A percentile compares a stretch with the other conserved stretches of the same genome.
phyloP scores from a whole-genome alignment of 2,888 invertebrate species.

The Sinohyriopsis cumingii region DNA sequence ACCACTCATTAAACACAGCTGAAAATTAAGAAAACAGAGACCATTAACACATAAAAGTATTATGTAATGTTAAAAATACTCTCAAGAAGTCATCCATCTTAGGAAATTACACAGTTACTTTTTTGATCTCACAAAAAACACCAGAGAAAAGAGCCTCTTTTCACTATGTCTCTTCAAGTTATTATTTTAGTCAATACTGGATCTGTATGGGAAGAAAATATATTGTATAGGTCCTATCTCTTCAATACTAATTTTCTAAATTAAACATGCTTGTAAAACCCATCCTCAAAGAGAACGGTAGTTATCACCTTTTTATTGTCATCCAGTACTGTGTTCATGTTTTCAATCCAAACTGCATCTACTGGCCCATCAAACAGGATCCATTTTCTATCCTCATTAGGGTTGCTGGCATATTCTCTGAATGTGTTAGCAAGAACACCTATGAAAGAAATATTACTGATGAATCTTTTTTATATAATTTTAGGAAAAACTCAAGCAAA shows the following conservation, averaged over 20 bases:
- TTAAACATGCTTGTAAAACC: too few species aligned
- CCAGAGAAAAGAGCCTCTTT: too few species aligned
- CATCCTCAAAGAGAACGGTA: background rate
- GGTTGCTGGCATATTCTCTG: constrained; percentile 71
- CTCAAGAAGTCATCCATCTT: too few species aligned
- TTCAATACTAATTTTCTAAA: too few species aligned
- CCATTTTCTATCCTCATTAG: constrained; percentile 88
- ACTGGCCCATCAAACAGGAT: constrained; percentile 96
- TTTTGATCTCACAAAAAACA: background rate
- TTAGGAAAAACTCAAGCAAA: too few species aligned
- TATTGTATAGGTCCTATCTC: too few species aligned
- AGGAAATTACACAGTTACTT: background rate
- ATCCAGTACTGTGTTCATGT: constrained; percentile 96
- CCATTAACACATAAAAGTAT: constrained; percentile 5
- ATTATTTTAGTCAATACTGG: too few species aligned
- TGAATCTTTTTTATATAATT: background rate
- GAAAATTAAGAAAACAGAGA: constrained; percentile 8
- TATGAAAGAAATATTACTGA: constrained; percentile 35
- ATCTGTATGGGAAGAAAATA: too few species aligned
- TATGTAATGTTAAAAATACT: background rate
- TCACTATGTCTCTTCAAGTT: background rate
- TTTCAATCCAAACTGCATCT: constrained; percentile 97
- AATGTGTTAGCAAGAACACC: constrained; percentile 81
- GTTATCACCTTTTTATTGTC: constrained; percentile 90
- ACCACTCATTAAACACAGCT: constrained; percentile 73